These are phyloP conservation scores for Chinchilla lanigera DNA, from an alignment of 2,113 vertebrate genomes.

Conservation along the genomic window DNA sequence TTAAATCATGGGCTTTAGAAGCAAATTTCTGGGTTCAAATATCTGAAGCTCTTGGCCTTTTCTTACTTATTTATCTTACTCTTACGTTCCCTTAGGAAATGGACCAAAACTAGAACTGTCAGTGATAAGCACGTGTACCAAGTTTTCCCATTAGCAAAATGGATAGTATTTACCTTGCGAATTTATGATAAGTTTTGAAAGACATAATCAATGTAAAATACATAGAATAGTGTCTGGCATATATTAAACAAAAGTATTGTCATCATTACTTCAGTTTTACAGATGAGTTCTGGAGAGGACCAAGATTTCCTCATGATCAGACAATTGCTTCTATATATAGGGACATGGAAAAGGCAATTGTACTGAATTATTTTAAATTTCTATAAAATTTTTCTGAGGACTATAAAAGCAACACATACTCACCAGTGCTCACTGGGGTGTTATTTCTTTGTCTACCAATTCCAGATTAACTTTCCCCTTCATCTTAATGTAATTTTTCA, in stretches of 20 bases:
- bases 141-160: neutral
- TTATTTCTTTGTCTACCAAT: neutral
- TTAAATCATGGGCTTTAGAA: neutral
- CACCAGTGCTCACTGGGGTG: neutral
- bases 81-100: neutral
- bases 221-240: neutral
- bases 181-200: neutral
- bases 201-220: neutral
- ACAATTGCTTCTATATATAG: neutral
- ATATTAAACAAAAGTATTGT: neutral
- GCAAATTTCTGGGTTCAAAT: neutral
- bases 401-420: neutral
- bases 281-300: neutral
- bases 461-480: neutral
- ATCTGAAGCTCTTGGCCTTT: neutral
- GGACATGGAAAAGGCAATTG: neutral
- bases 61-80: neutral
- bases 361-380: neutral
- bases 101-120: no score
- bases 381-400: conserved; percentile 11
- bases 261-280: neutral
- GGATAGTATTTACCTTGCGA: neutral
- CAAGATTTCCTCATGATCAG: neutral
- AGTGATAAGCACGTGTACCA: no score
- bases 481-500: conserved; percentile 37